Base-by-base conservation (phyloP, 2,888 invertebrate species). In the Cheiracanthium punctorium region DNA sequence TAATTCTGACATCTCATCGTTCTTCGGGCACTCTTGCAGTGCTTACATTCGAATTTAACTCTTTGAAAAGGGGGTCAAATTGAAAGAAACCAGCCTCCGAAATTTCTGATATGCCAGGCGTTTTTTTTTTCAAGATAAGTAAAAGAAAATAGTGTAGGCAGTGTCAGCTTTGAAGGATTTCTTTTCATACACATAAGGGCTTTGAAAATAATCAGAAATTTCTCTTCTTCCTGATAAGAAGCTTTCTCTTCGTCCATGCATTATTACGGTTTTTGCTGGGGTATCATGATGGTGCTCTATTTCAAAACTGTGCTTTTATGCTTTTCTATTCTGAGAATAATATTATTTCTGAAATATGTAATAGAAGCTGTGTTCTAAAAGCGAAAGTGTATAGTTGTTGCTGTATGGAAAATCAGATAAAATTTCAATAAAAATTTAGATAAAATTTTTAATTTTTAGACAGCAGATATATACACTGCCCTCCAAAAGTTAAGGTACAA, bases 1-100 rank as follows among this genome's bases (percentile, higher is more conserved):
- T 70, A 58, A 52, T 70, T 82, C 75, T 82, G 82, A 82, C 82
- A 82, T 75, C 82, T 67, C 82, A 82, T 82, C 75, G 75, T 75
- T 82, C 71, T 82, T 75, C 48, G n/a, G 2, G 17, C 48, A 48
- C 14, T 37, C 37, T 12, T 37, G 37, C 12, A 12, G 37, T 17
- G 48, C 48, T 17, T 48, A 48, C 48, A 48, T 48, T 48, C 17
- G 48, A 48, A 48, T 48, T 48, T 48, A 10, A 17, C 48, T 48
- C 48, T 48, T 17, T 7, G 48, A 48, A 37, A n/a, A n/a, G n/a
- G 37, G 48, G 17, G 48, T 48, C 48, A 48, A 48, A 48, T 48
- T 48, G 48, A 48, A 48, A 48, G 48, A 48, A 48, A 10, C 48
- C 48, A 48, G 48, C 2, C 48, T 10, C 48, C 48, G 17, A 17